A percentile compares a stretch with the other conserved stretches of the same genome.
Evolutionary conservation across 2,113 vertebrate genomes (phyloP).

Genomic region (Pelecanus crispus): DNA sequence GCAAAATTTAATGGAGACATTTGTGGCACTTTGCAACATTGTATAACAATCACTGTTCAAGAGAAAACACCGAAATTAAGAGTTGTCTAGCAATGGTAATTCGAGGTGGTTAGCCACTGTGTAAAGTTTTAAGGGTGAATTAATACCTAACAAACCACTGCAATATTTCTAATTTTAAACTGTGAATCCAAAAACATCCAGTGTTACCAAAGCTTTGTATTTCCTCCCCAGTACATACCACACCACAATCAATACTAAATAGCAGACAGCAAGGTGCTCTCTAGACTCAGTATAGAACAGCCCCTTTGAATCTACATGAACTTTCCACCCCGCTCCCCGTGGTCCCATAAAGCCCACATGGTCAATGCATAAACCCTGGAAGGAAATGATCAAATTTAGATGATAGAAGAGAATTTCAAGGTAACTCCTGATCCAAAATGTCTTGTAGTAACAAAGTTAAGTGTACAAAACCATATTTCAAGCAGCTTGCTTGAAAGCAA

Average conservation of each 20-base stretch:
- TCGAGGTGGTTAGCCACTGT: background rate
- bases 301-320: background rate
- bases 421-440: background rate
- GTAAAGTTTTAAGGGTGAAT: background rate
- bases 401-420: background rate
- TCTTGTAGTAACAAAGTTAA: background rate
- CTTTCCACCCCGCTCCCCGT: background rate
- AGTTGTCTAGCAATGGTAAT: background rate
- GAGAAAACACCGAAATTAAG: background rate
- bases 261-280: background rate
- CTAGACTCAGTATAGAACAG: background rate
- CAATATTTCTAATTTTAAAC: background rate
- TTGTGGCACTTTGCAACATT: background rate
- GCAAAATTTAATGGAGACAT: background rate
- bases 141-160: background rate
- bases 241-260: background rate
- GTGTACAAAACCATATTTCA: background rate
- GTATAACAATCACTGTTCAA: background rate
- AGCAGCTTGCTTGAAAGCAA: background rate
- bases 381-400: background rate
- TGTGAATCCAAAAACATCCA: background rate
- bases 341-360: background rate
- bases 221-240: background rate
- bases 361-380: background rate
- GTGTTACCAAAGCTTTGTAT: background rate